Base-by-base conservation (phyloP, 2,888 invertebrate genomes). In the Strigamia maritima region DNA sequence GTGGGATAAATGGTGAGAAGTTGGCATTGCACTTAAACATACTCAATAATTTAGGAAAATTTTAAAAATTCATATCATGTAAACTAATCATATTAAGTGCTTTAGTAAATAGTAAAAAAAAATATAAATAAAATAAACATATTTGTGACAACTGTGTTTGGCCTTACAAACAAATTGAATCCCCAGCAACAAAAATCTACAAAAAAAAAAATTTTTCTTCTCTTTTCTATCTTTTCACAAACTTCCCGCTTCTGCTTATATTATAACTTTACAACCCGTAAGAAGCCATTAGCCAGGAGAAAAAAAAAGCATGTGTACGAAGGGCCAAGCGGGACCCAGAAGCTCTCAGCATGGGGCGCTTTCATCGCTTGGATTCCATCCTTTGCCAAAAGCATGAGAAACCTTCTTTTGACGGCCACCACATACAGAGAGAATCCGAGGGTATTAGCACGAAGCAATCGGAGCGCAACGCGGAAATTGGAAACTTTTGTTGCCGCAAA, bases 401-500 rank as follows among this genome's bases (percentile, higher is more conserved):
- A 26, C 70, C 28, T 70, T 49, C 28, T 28, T 70, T 70, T 70
- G 70, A 70, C 70, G 70, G 70, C 70, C 70, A 70, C 70, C 70
- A 70, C 70, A 70, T 70, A 26, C 14, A 24, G 70, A 28, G 70
- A 70, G 70, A 70, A 70, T 70, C 70, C 70, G 28, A 70, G 70
- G 70, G 70, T 70, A 70, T 70, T 70, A 70, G 70, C 70, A 70
- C 70, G 70, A 70, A 28, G 70, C 70, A 70, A 70, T 70, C 70
- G 70, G 70, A 70, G 70, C 70, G 70, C 70, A 70, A 24, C 70
- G 70, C 70, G 70, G 70, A 70, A 70, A 70, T 70, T 70, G 70
- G 70, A 70, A 70, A 70, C 70, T 70, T 70, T 70, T 70, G 70
- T 70, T 70, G 70, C 70, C 70, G 70, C 70, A 70, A 70, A 70